Percentiles rank a stretch among this genome's conserved stretches.
Conservation (phyloP, 2,888 invertebrate genomes). For the Cerceris rybyensis region DNA sequence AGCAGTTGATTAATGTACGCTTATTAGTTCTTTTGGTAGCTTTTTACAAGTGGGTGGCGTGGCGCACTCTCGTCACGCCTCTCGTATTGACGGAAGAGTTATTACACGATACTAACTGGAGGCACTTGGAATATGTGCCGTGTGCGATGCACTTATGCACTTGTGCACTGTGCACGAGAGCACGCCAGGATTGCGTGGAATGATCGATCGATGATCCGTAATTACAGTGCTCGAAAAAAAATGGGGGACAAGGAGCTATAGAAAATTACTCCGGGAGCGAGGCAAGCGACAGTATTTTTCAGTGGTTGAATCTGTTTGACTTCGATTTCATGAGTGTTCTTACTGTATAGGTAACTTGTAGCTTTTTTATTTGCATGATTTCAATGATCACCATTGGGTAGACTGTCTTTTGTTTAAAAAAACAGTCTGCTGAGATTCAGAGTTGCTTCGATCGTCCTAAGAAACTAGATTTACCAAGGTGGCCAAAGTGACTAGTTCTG, state of each 20-base stretch:
- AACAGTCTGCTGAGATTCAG: too few relatives aligned
- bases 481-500: too few relatives aligned
- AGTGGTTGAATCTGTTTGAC: not conserved
- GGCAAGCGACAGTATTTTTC: not conserved
- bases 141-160: too few relatives aligned
- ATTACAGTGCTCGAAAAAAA: slow-evolving; percentile 42
- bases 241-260: too few relatives aligned
- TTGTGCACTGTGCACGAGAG: slow-evolving; percentile 36
- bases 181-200: slow-evolving; percentile 50
- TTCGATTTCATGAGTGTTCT: too few relatives aligned
- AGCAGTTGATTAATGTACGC: slow-evolving; percentile 69
- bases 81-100: slow-evolving; percentile 62
- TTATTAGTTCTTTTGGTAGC: slow-evolving; percentile 67
- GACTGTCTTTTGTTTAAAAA: too few relatives aligned
- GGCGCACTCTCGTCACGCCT: slow-evolving; percentile 61
- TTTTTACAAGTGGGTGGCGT: slow-evolving; percentile 63
- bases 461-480: too few relatives aligned
- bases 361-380: too few relatives aligned
- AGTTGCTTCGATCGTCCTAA: too few relatives aligned
- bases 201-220: slow-evolving; percentile 62
- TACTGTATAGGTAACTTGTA: too few relatives aligned
- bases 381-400: too few relatives aligned
- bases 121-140: slow-evolving; percentile 33
- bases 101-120: slow-evolving; percentile 55
- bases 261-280: slow-evolving; percentile 36